Evolutionary conservation across 2,113 vertebrate species (phyloP), one percentile per base, ranked within the genome.

Genomic region (Girardinichthys multiradiatus): DNA sequence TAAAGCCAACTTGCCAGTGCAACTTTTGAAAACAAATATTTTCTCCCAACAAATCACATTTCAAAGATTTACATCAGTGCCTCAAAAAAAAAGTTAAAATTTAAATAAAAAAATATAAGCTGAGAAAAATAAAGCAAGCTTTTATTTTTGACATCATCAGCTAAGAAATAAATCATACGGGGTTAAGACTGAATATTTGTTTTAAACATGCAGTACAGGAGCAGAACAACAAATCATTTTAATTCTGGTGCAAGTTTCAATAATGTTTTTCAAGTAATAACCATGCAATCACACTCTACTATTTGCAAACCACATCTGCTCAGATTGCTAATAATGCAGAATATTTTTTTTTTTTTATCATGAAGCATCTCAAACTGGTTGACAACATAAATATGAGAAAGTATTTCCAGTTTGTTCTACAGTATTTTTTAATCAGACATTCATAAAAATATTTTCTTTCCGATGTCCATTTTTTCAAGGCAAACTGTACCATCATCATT

Each of bases 161-260:
- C n/a, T 54, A 24, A 10, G 9, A 27, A 64, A 74, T 64, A 72
- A 67, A 12, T 37, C 33, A 30, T 19, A 64, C 76, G 64, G 37
- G 21, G 7, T 19, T 19, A 74, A 71, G 13, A 45, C 77, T 51
- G 66, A 69, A 63, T 64, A 29, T 60, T 28, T 78, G 5, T 21
- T 76, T 57, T 37, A 85, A 81, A 85, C 82, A 86, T 83, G 86
- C 81, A 89, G 64, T 72, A 60, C 74, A 77, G 60, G 61, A 15
- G 21, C 15, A 17, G 13, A 15, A 73, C 54, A 39, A 39, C 21
- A 42, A 80, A 69, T 69, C 33, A 19, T 37, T 11, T 9, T 3
- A 57, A 66, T 64, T 14, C 29, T 70, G 62, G n/a, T 66, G 7
- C 45, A 81, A 64, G 21, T 70, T 58, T 57, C 17, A 74, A 17